Evolutionary conservation across 2,888 invertebrate genomes (phyloP), one percentile per base, ranked within the genome.

Genomic region (Pardosa pseudoannulata): DNA sequence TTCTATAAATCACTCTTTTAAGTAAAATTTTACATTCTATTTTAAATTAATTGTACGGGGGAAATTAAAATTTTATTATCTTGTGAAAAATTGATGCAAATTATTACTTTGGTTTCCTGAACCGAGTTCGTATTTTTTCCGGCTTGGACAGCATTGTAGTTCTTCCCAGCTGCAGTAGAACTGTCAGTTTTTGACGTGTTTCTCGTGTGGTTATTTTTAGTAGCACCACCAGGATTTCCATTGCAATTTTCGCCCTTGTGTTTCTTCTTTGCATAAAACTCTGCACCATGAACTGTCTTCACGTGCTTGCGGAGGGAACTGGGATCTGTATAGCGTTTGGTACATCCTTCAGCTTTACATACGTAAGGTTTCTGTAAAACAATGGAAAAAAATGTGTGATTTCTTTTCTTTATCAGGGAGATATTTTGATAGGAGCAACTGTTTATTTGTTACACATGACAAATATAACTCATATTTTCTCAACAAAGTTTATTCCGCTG

Each of bases 221-320:
- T 81, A 23, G 70, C 29, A 1, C 36, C 39, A 16, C 79, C 50
- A 13, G 79, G 13, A 36, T 50, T 79, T 23, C 67, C 67, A 23
- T 85, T 73, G 11, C 28, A 28, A 23, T 81, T 76, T 36, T 87
- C 94, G 71, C 97, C 96, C 93, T 98, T 98, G 92, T 98, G 98
- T 91, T 98, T 98, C 92, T 99, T 99, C 91, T 97, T 98, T 16
- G 98, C 98, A 91, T 99, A 99, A 91, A 98, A 98, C 90, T 99
- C 98, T 0, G 98, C 96, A 0, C 99, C 99, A 90, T 99, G 99
- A 0, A 99, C 99, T 0, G 99, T 99, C 91, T 99, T 99, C 0
- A 99, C 99, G 91, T 99, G 99, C 91, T 99, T 99, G 19, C 99
- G 93, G 29, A 99, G 93, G 0, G 99, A 99, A 82, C 98, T 98